Percentiles rank a stretch among this genome's conserved stretches.
Evolutionary conservation across 1,140 invertebrate species (phyloP).

Genomic region (Charaxes varanes): DNA sequence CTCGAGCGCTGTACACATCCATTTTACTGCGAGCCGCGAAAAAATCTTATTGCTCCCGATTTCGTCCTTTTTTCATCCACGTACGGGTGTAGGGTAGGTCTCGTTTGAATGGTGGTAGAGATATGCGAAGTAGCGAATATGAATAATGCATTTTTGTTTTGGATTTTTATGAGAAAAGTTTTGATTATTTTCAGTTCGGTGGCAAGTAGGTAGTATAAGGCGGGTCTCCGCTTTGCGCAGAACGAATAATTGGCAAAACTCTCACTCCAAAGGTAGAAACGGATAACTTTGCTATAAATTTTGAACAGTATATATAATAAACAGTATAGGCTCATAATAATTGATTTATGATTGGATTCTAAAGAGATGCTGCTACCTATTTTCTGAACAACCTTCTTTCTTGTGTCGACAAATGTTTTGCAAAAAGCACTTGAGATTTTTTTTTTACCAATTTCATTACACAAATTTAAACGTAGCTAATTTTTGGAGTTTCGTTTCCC

Average conservation of each 20-base stretch:
- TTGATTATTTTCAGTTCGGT: constrained; percentile 72
- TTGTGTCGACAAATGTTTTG: no score
- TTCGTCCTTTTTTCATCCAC: constrained; percentile 28
- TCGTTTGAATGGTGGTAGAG: constrained; percentile 33
- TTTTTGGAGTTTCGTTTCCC: no score
- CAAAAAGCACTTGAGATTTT: no score
- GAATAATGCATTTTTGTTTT: constrained; percentile 75
- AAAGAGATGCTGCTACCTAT: constrained; percentile 12
- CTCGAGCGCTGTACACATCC: constrained; percentile 37
- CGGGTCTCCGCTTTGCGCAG: constrained; percentile 40
- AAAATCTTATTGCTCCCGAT: constrained; percentile 25
- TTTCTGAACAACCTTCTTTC: no score
- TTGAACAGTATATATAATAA: constrained; percentile 44
- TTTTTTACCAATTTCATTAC: no score
- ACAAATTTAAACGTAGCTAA: no score
- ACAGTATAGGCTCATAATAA: constrained; percentile 35
- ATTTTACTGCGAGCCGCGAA: constrained; percentile 36
- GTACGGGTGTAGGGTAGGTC: constrained; percentile 25
- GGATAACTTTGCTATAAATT: constrained; percentile 43
- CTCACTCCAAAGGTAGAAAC: constrained; percentile 39
- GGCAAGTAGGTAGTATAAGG: constrained; percentile 49
- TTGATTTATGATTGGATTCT: constrained; percentile 30
- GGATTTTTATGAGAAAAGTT: constrained; percentile 73
- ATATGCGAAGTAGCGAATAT: constrained; percentile 59
- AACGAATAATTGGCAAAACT: constrained; percentile 54